Percentiles rank a stretch among this genome's conserved stretches.
Evolutionary conservation across 23 tunicate genomes (phyloP).

Genomic region (Phallusia fumigata): DNA sequence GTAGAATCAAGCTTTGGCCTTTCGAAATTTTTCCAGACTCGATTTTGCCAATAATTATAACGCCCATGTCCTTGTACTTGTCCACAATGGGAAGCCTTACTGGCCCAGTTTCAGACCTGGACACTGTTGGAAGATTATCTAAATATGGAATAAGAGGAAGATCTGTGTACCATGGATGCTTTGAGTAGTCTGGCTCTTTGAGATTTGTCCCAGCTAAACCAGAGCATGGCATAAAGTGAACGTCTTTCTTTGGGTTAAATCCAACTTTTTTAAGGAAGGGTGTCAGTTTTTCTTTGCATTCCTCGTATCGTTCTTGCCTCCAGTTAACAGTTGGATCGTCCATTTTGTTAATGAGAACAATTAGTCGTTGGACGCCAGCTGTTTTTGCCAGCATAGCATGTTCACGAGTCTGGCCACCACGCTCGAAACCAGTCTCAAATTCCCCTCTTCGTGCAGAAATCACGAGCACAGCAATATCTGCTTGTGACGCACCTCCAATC

Average conservation of each 20-base stretch:
- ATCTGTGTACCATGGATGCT: constrained; percentile 98
- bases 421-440: constrained; percentile 98
- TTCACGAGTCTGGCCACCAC: constrained; percentile 98
- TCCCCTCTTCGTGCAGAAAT: constrained; percentile 96
- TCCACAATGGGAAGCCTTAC: constrained; percentile 96
- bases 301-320: constrained; percentile 79
- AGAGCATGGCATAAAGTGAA: constrained; percentile 96
- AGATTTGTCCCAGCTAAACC: constrained; percentile 95
- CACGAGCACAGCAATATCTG: constrained; percentile 96
- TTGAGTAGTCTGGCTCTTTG: constrained; percentile 47
- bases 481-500: constrained; percentile 99
- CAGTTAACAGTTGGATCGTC: constrained; percentile 97
- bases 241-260: constrained; percentile 87
- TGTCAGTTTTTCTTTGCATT: constrained; percentile 85
- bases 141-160: constrained; percentile 90
- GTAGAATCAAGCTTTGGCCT: constrained; percentile 76
- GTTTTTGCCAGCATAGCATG: constrained; percentile 98
- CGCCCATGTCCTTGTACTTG: constrained; percentile 99
- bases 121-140: constrained; percentile 81
- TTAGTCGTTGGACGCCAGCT: constrained; percentile 87
- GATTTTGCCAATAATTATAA: constrained; percentile 89
- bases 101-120: constrained; percentile 78
- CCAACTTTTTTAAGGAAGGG: constrained; percentile 98
- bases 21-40: constrained; percentile 85
- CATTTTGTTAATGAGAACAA: constrained; percentile 98